These are phyloP conservation scores for Tenthredo amoena DNA, from an alignment of 2,888 invertebrate species.

Conservation along the genomic window DNA sequence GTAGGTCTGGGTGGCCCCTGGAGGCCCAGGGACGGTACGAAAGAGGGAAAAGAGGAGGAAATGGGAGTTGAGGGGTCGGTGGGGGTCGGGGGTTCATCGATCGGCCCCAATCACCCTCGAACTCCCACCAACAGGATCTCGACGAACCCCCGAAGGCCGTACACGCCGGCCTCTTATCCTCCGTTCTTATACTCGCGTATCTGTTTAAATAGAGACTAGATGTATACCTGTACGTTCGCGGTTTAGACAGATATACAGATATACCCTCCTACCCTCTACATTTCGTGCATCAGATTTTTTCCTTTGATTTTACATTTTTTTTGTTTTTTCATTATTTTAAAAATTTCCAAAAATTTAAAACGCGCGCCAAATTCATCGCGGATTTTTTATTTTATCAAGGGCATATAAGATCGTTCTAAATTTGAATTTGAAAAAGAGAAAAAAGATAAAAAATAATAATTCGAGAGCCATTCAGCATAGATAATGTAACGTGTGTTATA, in stretches of 20 bases:
- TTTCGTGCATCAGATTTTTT: not conserved
- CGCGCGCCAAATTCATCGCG: no score
- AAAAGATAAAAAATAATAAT: no score
- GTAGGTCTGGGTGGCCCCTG: constrained; percentile 43
- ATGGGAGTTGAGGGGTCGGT: not conserved
- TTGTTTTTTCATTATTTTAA: not conserved
- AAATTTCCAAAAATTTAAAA: not conserved
- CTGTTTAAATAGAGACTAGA: not conserved
- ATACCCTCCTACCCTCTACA: not conserved
- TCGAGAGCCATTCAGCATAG: no score
- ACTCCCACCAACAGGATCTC: constrained; percentile 65
- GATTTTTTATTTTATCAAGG: no score
- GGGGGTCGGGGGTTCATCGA: constrained; percentile 74
- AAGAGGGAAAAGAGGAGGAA: not conserved
- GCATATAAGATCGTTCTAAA: no score
- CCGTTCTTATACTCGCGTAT: not conserved
- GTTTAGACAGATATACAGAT: not conserved
- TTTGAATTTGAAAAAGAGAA: no score
- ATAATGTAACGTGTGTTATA: no score
- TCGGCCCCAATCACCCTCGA: constrained; percentile 75
- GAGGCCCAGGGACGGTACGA: constrained; percentile 3
- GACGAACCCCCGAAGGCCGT: constrained; percentile 63
- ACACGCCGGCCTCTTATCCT: constrained; percentile 42
- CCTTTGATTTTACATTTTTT: not conserved
- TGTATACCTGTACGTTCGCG: not conserved